Evolutionary conservation across 2,113 vertebrate species (phyloP), one percentile per base, ranked within the genome.

Genomic region (Neopipo cinnamomea): DNA sequence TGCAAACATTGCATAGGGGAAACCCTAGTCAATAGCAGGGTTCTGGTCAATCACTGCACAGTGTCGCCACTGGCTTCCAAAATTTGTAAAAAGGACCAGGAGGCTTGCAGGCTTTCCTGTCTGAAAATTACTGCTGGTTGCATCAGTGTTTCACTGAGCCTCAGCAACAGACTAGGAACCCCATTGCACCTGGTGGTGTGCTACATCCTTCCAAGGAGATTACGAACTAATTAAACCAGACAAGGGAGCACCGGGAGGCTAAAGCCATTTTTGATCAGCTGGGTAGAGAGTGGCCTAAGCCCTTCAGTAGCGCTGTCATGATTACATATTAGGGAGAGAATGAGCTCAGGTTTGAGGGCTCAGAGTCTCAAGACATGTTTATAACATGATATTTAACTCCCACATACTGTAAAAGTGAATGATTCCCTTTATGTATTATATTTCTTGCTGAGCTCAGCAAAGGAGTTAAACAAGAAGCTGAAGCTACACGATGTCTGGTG

Each of bases 1-100:
- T 9, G 1, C 12, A 31, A 68, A 52, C 12, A 39, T 8, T 28
- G 19, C 1, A 1, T 0, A 44, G 33, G 4, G 28, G 8, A 83
- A 76, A 31, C 4, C 7, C 46, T 28, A 46, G 0, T 10, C 56
- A 49, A 91, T 62, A 82, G 20, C 17, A 37, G 20, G 8, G 50
- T 16, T 75, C 76, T 53, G 56, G 18, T 61, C 35, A 39, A 67
- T 67, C n/a, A 33, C 24, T 24, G 39, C 14, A 35, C 41, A 39
- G 28, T 12, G 14, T 27, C 50, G 37, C 8, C 27, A 33, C 12
- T 62, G 31, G n/a, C 28, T 74, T 15, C 31, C 50, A 65, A 71
- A 33, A 66, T 25, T 49, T 63, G 17, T 21, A 70, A 81, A 68
- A 91, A 19, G 31, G 35, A 81, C 4, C 21, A 59, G 47, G 20